These are phyloP conservation scores for Mesocentrotus franciscanus DNA, from an alignment of 53 echinoderm and acorn worm species.

Conservation along the genomic window DNA sequence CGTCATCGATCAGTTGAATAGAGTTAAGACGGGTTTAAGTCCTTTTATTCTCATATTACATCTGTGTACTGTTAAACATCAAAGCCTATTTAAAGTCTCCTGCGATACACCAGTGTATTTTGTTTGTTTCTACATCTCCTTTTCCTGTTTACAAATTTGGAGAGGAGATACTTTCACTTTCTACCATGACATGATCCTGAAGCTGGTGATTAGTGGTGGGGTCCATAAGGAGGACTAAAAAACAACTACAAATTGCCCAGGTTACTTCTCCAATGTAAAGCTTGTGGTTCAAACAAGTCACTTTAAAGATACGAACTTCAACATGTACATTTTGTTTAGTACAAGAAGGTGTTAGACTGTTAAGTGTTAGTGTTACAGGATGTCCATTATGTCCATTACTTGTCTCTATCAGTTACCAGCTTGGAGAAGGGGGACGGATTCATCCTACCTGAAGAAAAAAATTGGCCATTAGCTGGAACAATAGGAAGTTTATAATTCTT, in stretches of 20 bases:
- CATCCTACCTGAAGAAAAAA: no score
- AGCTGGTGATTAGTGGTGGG: background rate
- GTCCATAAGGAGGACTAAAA: background rate
- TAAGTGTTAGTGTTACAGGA: no score
- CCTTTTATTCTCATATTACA: background rate
- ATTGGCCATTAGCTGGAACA: no score
- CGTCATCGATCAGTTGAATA: background rate
- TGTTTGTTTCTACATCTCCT: background rate
- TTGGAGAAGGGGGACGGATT: no score
- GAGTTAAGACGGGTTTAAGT: background rate
- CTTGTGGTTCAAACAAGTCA: no score
- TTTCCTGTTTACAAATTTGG: constrained; percentile 18
- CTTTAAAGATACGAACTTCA: no score
- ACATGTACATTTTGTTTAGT: no score
- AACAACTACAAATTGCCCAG: background rate
- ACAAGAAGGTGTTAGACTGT: no score
- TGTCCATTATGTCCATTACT: no score
- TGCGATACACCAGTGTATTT: background rate
- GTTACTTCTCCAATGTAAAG: background rate
- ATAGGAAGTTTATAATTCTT: no score
- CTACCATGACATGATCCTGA: background rate
- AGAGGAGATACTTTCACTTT: constrained; percentile 6
- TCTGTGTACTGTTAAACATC: background rate
- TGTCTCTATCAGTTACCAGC: no score
- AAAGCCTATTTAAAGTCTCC: background rate